Evolutionary conservation across 64 coral and sea anemone genomes (phyloP), one percentile per base, ranked within the genome.

Genomic region (Astreopora myriophthalma): DNA sequence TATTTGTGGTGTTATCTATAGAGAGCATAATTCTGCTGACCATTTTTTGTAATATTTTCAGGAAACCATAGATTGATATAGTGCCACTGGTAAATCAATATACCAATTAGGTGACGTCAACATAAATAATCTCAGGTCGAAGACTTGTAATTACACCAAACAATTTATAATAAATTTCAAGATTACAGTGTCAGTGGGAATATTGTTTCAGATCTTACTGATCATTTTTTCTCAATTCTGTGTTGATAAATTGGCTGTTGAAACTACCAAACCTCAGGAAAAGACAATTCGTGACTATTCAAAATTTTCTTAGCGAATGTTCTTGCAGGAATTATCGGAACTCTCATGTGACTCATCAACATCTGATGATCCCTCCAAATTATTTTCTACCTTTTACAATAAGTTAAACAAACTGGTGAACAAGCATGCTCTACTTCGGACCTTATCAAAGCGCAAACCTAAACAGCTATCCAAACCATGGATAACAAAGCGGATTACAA

Each of bases 71-170:
- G 86, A 89, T 34, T 20, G 2, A 20, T 58, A 51, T 51, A 55
- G 67, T 19, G 25, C 68, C 22, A 35, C 66, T 22, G 69, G 34
- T 57, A 88, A 88, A 52, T 22, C 36, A 19, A 46, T 88, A 44
- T 22, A 29, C 51, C 42, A 57, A 37, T 74, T 78, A 74, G 36
- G 37, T 61, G 86, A 88, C 31, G 17, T 51, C 32, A 87, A 87
- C 25, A 71, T 73, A 38, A 75, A 75, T 65, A 37, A 39, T 63
- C 71, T 76, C 24, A n/a, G 58, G 42, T 51, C 37, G 37, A 34
- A 89, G 55, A 75, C 86, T 29, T 88, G 69, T 46, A 88, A 88
- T 28, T 88, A 88, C 75, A 70, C 86, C 35, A 70, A 57, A 31
- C 33, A 73, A 28, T 74, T 88, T 52, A 6, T 88, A 31, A 87